Percentiles rank a stretch among this genome's conserved stretches.
These are phyloP conservation scores for Agrypnus murinus DNA, from an alignment of 2,888 invertebrate species.

Conservation along the genomic window DNA sequence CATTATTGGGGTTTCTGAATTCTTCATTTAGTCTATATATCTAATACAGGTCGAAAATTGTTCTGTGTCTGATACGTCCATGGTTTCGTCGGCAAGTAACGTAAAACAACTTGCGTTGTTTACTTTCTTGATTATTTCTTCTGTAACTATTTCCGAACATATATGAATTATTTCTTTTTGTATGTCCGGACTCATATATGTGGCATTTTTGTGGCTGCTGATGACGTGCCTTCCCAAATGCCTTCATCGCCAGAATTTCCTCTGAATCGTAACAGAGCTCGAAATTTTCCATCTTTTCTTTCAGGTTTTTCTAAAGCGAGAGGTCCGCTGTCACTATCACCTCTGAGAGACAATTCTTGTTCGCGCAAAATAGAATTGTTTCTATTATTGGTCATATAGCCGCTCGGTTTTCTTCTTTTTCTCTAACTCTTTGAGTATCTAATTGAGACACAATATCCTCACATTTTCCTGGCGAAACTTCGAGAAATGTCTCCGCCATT, in stretches of 20 bases:
- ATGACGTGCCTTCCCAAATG: background rate
- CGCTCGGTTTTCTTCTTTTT: conserved; percentile 17
- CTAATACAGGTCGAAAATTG: conserved; percentile 59
- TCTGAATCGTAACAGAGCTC: conserved; percentile 39
- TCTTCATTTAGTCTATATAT: conserved; percentile 33
- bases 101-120: conserved; percentile 59
- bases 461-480: conserved; percentile 23
- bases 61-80: conserved; percentile 59
- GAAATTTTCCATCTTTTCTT: conserved; percentile 44
- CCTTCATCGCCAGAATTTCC: conserved; percentile 40
- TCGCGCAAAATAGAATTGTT: conserved; percentile 44
- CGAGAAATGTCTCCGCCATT: conserved; percentile 11
- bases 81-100: conserved; percentile 61
- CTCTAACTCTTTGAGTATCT: conserved; percentile 3
- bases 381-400: conserved; percentile 39
- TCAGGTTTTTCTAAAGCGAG: conserved; percentile 35
- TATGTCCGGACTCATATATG: background rate
- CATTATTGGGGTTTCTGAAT: background rate
- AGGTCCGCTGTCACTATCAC: conserved; percentile 33
- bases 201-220: conserved; percentile 3
- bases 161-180: conserved; percentile 30
- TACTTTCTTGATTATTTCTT: conserved; percentile 37
- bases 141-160: conserved; percentile 7
- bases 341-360: conserved; percentile 45
- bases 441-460: conserved; percentile 12